Conservation (phyloP, 1,140 invertebrate genomes). For the Popillia japonica region DNA sequence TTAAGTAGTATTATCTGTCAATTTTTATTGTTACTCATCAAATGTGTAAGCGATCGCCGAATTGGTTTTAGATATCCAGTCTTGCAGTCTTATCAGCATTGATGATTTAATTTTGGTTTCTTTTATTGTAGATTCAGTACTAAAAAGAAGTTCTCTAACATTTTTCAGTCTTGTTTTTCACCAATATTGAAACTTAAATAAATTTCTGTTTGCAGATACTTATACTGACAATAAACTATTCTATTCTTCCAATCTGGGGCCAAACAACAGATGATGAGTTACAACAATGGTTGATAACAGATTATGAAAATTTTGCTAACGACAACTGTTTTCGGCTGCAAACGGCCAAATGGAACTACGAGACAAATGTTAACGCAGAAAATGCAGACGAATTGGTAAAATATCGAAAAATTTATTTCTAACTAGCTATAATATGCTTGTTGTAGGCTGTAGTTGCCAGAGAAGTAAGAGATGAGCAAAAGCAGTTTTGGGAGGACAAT, state of each 20-base stretch:
- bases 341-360: slow-evolving; percentile 42
- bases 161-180: no score
- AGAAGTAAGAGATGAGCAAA: slow-evolving; percentile 25
- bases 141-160: no score
- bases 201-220: background rate
- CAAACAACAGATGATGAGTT: background rate
- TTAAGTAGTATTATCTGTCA: no score
- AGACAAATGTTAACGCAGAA: slow-evolving; percentile 42
- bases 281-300: background rate
- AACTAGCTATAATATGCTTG: background rate
- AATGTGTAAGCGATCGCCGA: no score
- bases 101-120: no score
- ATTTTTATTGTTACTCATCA: no score
- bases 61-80: no score
- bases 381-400: slow-evolving; percentile 22
- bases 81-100: no score
- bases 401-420: background rate
- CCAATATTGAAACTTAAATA: no score
- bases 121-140: no score
- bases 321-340: background rate
- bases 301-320: background rate
- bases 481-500: slow-evolving; percentile 11
- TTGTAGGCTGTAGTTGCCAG: background rate
- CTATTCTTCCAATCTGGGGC: background rate
- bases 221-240: background rate